phyloP scores from a whole-genome alignment of 2,797 vertebrate genomes.

The Bradypodion ventrale region DNA sequence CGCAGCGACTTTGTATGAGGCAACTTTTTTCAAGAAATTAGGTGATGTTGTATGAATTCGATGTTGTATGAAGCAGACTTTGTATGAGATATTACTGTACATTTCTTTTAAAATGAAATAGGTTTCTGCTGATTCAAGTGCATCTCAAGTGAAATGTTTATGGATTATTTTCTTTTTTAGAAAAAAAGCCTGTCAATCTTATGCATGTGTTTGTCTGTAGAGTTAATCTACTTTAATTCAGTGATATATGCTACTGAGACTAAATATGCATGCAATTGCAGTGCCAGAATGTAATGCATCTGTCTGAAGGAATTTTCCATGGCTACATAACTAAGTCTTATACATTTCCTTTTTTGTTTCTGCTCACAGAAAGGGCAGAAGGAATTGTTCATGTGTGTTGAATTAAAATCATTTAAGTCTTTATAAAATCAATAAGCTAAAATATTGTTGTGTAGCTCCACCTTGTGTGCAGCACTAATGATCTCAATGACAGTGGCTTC shows the following conservation, averaged over 20 bases:
- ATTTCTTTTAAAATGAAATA: background rate
- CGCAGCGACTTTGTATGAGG: no score
- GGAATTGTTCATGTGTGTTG: background rate
- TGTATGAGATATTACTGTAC: no score
- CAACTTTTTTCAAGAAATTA: no score
- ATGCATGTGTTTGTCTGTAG: background rate
- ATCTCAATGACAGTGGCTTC: no score
- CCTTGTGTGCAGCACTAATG: background rate
- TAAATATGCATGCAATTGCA: background rate
- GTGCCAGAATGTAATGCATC: background rate
- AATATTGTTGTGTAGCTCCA: background rate
- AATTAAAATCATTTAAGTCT: background rate
- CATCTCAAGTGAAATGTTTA: background rate
- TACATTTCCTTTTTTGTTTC: background rate
- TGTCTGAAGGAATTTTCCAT: background rate
- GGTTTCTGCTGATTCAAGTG: background rate
- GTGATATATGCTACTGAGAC: no score
- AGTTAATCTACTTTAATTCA: background rate
- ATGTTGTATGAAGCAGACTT: no score
- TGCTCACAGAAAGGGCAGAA: background rate
- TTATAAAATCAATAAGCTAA: background rate
- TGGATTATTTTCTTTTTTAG: background rate
- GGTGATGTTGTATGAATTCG: no score
- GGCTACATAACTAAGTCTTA: background rate
- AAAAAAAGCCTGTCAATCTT: background rate